These are phyloP conservation scores for Coregonus ussuriensis DNA, from an alignment of 2,797 vertebrate genomes.

Conservation along the genomic window DNA sequence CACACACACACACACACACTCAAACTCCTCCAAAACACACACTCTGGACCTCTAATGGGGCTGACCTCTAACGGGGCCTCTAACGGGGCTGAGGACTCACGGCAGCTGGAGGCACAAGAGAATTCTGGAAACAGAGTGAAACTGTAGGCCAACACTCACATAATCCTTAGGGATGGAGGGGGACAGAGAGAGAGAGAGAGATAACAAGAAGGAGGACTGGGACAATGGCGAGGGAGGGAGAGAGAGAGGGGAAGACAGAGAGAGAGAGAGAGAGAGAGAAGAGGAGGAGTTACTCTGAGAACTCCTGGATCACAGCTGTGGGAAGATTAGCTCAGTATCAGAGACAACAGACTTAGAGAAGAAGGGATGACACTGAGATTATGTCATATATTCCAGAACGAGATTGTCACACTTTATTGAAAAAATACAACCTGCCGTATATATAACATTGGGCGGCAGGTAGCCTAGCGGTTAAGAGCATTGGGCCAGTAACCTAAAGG, in stretches of 20 bases:
- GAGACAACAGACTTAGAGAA: neutral
- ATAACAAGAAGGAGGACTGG: neutral
- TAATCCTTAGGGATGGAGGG: slow-evolving; percentile 53
- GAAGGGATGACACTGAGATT: neutral
- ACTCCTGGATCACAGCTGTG: slow-evolving; percentile 3
- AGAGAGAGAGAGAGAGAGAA: neutral
- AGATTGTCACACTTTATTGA: slow-evolving; percentile 73
- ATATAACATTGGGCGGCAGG: slow-evolving; percentile 35
- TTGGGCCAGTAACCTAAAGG: too few relatives aligned
- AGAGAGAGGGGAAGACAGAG: too few relatives aligned
- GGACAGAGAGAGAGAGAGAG: slow-evolving; percentile 18
- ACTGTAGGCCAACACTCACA: slow-evolving; percentile 43
- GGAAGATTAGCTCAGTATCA: slow-evolving; percentile 6
- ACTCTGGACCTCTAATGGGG: slow-evolving; percentile 35
- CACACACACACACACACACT: neutral
- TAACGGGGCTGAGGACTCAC: slow-evolving; percentile 38
- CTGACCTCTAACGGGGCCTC: slow-evolving; percentile 39
- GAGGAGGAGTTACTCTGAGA: neutral
- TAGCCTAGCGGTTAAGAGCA: too few relatives aligned
- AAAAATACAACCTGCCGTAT: slow-evolving; percentile 62
- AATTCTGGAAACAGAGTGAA: slow-evolving; percentile 60
- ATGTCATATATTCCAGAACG: slow-evolving; percentile 31
- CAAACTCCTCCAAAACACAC: neutral
- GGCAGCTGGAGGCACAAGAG: slow-evolving; percentile 63
- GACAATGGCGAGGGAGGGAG: slow-evolving; percentile 1